Base-by-base conservation (phyloP, 2,888 invertebrate genomes). In the Apodemia zela region DNA sequence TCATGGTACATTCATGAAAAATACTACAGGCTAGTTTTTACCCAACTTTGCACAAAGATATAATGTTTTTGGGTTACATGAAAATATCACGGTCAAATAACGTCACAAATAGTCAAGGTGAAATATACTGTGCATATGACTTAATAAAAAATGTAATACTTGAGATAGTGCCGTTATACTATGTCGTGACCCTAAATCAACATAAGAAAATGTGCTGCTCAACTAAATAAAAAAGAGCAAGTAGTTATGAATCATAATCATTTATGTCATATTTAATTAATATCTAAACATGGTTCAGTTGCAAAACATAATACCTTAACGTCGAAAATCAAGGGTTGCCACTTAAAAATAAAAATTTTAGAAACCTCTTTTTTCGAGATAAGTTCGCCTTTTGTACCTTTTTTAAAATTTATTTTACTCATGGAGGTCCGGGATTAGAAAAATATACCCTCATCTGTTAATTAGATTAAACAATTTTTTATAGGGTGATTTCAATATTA, bases 271-370 rank as follows among this genome's bases (percentile, higher is more conserved):
- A 66, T 67, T 66, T 67, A 65, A 66, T 67, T 67, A 63, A 67
- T 65, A 62, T 65, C 67, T 66, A 60, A 47, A 62, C 66, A 67
- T 62, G 67, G 66, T 57, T 62, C 67, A 42, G 59, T 68, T 62
- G 66, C 62, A 63, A 65, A 67, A 65, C 65, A 68, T 68, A 68
- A 68, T 68, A 63, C 42, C 35, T 61, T 63, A 59, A 49, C 35
- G 21, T 59, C 47, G 59, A 21, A 8, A 57, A 57, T 29, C 3
- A 18, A 63, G 63, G 63, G 63, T 35, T 63, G 47, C 3, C 62
- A 49, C 35, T 51, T n/a, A 38, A 33, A 33, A 33, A 33, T 33
- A 33, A 10, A 1, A 2, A 33, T 33, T 33, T 8, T 10, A 33
- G 10, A 33, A 8, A 33, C 8, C 8, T 33, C 8, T 33, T 7